Evolutionary conservation across 2,113 vertebrate genomes (phyloP), one percentile per base, ranked within the genome.

Genomic region (Callospermophilus lateralis): DNA sequence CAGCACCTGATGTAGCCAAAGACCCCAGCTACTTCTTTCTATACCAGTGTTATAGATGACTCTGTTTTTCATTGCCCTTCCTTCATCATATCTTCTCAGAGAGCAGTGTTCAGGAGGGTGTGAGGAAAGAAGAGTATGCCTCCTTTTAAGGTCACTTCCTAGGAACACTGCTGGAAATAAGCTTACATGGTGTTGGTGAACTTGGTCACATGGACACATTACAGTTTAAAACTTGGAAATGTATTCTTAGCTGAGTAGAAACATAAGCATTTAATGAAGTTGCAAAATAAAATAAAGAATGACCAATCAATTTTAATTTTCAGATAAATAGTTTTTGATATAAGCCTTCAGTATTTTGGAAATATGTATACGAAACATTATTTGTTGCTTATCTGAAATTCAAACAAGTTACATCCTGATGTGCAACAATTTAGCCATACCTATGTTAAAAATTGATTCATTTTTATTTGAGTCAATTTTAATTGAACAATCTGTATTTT

Each of bases 391-490:
- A 34, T 12, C 34, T 55, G n/a, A 89, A 74, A 89, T 84, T 84
- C 13, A 94, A 74, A 58, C 79, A n/a, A 70, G 17, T n/a, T 72
- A 95, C 26, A 65, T 84, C 16, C 8, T 77, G 0, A n/a, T 77
- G 20, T 70, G 12, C 12, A 77, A 94, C 12, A 37, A 28, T 80
- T 96, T 53, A 19, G 53, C 61, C 45, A 86, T 45, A 30, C 1
- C 55, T 73, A 48, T 30, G 12, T 26, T 83, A 53, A 79, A 63
- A 53, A 70, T 53, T 7, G 20, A 37, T 77, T 61, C 42, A 39
- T 72, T 88, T 87, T 90, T 55, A 53, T 70, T 17, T 61, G 85
- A 81, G 67, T 85, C 28, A 89, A 79, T 51, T 85, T 94, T 95
- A 74, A 83, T 28, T 93, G 91, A 70, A 45, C 11, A 53, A 83